These are phyloP conservation scores for Eupeodes latifasciatus DNA, from an alignment of 2,888 invertebrate genomes.

Conservation along the genomic window DNA sequence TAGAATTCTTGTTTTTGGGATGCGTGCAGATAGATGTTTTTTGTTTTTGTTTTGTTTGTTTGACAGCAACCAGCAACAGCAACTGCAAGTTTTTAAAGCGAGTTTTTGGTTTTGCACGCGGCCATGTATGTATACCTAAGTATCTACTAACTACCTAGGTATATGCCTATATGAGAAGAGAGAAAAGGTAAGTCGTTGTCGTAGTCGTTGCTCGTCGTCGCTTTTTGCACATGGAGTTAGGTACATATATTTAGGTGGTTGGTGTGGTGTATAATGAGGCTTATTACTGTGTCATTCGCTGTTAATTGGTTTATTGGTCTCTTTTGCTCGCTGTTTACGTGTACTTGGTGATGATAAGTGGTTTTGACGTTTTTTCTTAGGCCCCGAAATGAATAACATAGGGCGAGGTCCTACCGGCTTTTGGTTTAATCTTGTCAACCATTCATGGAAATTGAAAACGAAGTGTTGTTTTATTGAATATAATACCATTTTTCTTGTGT, in stretches of 20 bases:
- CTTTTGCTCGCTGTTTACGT: conserved; percentile 45
- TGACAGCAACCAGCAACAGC: neutral
- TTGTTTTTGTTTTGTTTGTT: conserved; percentile 10
- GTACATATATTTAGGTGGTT: conserved; percentile 8
- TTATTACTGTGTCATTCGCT: conserved; percentile 70
- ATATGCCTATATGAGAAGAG: conserved; percentile 9
- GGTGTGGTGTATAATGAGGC: conserved; percentile 69
- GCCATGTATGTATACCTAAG: conserved; percentile 32
- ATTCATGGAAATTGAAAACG: conserved; percentile 61
- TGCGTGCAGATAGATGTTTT: conserved; percentile 32
- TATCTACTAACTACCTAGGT: neutral
- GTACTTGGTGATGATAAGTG: conserved; percentile 35
- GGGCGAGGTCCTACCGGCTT: conserved; percentile 18
- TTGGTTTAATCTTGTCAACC: conserved; percentile 19
- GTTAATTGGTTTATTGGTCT: conserved; percentile 75
- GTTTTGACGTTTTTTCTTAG: conserved; percentile 23
- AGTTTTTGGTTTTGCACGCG: conserved; percentile 67
- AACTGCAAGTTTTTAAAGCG: conserved; percentile 24
- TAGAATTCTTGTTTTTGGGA: conserved; percentile 59
- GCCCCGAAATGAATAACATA: conserved; percentile 1
- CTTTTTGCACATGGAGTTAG: conserved; percentile 36
- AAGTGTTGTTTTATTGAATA: conserved; percentile 35
- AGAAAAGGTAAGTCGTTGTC: conserved; percentile 39
- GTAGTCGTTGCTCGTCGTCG: neutral
- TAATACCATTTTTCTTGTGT: neutral